Evolutionary conservation across 2,113 vertebrate genomes (phyloP), one percentile per base, ranked within the genome.

Genomic region (Nesoenas mayeri): DNA sequence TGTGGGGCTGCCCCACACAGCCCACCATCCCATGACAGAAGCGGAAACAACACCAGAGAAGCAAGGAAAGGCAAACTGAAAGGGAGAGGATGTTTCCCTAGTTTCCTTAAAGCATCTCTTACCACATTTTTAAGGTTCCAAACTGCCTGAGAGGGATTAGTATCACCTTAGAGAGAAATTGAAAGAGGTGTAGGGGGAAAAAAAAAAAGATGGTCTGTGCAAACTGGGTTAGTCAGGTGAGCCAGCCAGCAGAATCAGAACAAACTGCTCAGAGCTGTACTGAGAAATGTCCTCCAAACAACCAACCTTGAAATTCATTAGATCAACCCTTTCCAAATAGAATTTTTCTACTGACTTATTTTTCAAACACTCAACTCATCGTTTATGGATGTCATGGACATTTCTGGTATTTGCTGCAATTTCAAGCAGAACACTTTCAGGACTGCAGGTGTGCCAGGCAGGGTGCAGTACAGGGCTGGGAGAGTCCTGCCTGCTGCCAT

Each of bases 11-110:
- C 7, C 18, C 36, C 25, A 3, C 12, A 3, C 20, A 18, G 62
- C 21, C 17, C 34, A 9, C 0, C 0, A 1, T 25, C 32, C n/a
- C 18, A 15, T 1, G 0, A 22, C 18, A 22, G 15, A 51, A n/a
- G 11, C 13, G 48, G 34, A 34, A 73, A 18, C 11, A 21, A 11
- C 8, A 3, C 3, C 7, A 32, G 40, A n/a, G 19, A 13, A 42
- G 26, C 9, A 20, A 42, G 31, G 20, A 4, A 58, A 64, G 32
- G 14, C 65, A 26, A 53, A 48, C 11, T 3, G 24, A 38, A 28
- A 47, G 21, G 21, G 10, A 47, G 13, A 16, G 18, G 13, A 9
- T 31, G 26, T 25, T 64, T 51, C 50, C 29, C 5, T 40, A 22
- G 9, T 40, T 94, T 65, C n/a, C 29, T 72, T 67, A 67, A 42